Conservation (phyloP, 2,797 vertebrate genomes). For the Holocentrus rufus region DNA sequence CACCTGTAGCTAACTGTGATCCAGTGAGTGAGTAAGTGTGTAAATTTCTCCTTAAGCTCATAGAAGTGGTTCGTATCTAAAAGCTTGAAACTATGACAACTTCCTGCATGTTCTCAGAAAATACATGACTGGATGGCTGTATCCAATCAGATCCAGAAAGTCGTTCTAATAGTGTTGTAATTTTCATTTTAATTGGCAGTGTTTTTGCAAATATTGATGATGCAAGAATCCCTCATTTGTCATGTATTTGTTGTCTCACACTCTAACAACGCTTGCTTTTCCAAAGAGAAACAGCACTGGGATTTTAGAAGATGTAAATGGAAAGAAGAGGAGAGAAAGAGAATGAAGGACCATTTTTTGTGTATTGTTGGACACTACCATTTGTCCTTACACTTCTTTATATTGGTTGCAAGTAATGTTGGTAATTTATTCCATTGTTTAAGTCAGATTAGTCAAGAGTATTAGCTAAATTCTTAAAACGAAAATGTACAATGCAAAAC, state of each 20-base stretch:
- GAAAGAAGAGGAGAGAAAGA: slow-evolving; percentile 45
- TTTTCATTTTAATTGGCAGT: no score
- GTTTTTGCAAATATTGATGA: neutral
- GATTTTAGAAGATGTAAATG: slow-evolving; percentile 57
- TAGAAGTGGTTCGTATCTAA: no score
- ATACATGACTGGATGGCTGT: neutral
- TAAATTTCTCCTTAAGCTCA: no score
- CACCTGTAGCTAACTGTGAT: no score
- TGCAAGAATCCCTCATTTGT: neutral
- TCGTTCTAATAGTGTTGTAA: neutral
- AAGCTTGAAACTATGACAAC: no score
- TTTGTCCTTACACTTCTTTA: slow-evolving; percentile 25
- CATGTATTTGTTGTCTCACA: no score
- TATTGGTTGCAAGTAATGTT: slow-evolving; percentile 5
- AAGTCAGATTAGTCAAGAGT: slow-evolving; percentile 20
- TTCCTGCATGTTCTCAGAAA: neutral
- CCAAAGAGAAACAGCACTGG: slow-evolving; percentile 8
- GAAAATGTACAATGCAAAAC: neutral
- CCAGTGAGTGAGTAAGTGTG: neutral
- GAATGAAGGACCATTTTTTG: no score
- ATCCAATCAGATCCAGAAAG: neutral
- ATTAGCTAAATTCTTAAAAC: slow-evolving; percentile 39
- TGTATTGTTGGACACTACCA: no score
- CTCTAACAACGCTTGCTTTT: no score
- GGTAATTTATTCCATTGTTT: slow-evolving; percentile 18